Evolutionary conservation across 2,888 invertebrate species (phyloP), one percentile per base, ranked within the genome.

Genomic region (Xestia rhomboidea): DNA sequence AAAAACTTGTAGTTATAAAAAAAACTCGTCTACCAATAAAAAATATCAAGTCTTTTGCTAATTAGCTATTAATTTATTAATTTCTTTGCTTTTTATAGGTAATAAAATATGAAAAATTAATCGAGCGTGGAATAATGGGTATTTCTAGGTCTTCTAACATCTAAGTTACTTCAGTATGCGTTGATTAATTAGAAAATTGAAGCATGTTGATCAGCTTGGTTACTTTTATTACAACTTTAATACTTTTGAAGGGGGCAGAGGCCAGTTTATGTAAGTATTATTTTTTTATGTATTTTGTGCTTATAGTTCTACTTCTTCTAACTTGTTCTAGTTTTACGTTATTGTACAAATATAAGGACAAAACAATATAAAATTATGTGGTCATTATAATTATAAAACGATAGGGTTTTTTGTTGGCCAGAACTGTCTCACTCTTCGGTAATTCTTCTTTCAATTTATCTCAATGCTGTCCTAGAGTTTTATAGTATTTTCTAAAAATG

Each of bases 231-330:
- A 30, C 54, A 27, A 63, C 54, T 73, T 67, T 71, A n/a, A 3
- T 75, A 24, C 11, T 77, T 57, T 38, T 87, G 6, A 54, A 81
- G 21, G 70, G 38, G 21, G 46, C 70, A 1, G 74, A 75, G 10
- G 54, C 79, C 11, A 21, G 21, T n/a, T 72, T 84, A 70, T 77
- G 87, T 88, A 34, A 87, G 87, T 87, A 77, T 79, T 27, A 57
- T 60, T 21, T 34, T 34, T 34, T 34, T 10, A n/a, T 62, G 1
- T 21, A 21, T 34, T 54, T n/a, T 5, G 13, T 13, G n/a, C 51
- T 51, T 51, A 5, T 2, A 34, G 5, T 3, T 54, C n/a, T 54
- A n/a, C n/a, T 54, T 11, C 3, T 54, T n/a, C 54, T 5, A 11
- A 1, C n/a, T 13, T 54, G 11, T 13, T 54, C n/a, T 54, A 13